Base-by-base conservation (phyloP, 2,113 vertebrate genomes). In the Egretta garzetta region DNA sequence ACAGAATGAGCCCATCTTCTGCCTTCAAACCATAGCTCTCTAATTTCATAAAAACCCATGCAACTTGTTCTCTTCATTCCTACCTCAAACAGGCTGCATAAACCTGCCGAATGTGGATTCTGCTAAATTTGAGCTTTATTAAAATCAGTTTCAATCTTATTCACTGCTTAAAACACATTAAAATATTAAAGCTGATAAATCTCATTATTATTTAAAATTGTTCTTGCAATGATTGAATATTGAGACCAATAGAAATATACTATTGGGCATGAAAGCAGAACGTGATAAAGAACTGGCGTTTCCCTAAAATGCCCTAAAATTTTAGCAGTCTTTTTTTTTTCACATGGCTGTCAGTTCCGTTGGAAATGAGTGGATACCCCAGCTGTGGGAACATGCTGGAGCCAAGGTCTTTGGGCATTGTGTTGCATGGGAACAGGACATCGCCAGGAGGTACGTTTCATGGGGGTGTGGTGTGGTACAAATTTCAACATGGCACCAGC, bases 311-410 rank as follows among this genome's bases (percentile, higher is more conserved):
- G 23, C 10, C 33, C 12, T 39, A 23, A 60, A 70, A 70, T 35
- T 35, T 8, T 58, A 35, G 43, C 7, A 13, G 53, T 7, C 30
- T 59, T 53, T 35, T 24, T 68, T 66, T 68, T 49, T 52, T 19
- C 33, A 23, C 0, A 0, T 26, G 35, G 14, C 39, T 75, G 41
- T 19, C 35, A 10, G 2, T 52, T 80, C 60, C 11, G 1, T 19
- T 62, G 53, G 35, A 8, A 62, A 70, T 12, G 9, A 24, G 22
- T 55, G 28, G 50, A 27, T n/a, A 30, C 37, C 24, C 39, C 41
- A 30, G 19, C 17, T 64, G 19, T 33, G 50, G 22, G 19, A 79
- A 18, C 28, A 10, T 13, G 27, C 60, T 37, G 32, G 39, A 88
- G n/a, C 16, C 55, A 56, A 66, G 21, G 53, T 52, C 49, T 52